Base-by-base conservation (phyloP, 2,888 invertebrate genomes). In the Norana najaformis region DNA sequence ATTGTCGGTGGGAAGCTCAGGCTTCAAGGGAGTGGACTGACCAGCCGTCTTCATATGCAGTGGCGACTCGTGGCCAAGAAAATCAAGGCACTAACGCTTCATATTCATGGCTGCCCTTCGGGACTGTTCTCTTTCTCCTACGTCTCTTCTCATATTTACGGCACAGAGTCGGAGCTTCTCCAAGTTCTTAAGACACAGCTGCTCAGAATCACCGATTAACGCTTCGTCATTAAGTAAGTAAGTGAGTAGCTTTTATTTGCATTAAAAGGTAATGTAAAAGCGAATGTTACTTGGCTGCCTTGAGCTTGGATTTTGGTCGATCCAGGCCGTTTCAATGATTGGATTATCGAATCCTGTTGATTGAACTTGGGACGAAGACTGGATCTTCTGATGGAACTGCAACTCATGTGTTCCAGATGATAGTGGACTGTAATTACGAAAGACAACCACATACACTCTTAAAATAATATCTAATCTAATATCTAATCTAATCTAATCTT, bases 301-400 rank as follows among this genome's bases (percentile, higher is more conserved):
- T 30, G 69, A n/a, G 69, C 69, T 69, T 30, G 69, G 69, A 69
- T 30, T 69, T 69, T 69, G 6, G 69, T 69, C 69, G 8, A 69
- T 69, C 69, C 69, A 69, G 6, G 69, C 30, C 13, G 69, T 69
- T 69, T n/a, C 69, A 69, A 69, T 69, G 30, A 69, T 69, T n/a
- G 69, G 69, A 69, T 69, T 69, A 69, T 69, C 8, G n/a, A 6
- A 69, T 69, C 69, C 69, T 11, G 69, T 69, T 8, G 69, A 69
- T 13, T n/a, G 69, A 13, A n/a, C 11, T 30, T 69, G 69, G 69
- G n/a, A n/a, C 69, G 69, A 69, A 69, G 69, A n/a, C n/a, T 69
- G 69, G 69, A 69, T 69, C 69, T 69, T 69, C 69, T 69, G 69
- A 69, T 69, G 69, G n/a, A n/a, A 69, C n/a, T 69, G 69, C n/a